Evolutionary conservation across 1,140 invertebrate species (phyloP).

Genomic region (Prorops nasuta): DNA sequence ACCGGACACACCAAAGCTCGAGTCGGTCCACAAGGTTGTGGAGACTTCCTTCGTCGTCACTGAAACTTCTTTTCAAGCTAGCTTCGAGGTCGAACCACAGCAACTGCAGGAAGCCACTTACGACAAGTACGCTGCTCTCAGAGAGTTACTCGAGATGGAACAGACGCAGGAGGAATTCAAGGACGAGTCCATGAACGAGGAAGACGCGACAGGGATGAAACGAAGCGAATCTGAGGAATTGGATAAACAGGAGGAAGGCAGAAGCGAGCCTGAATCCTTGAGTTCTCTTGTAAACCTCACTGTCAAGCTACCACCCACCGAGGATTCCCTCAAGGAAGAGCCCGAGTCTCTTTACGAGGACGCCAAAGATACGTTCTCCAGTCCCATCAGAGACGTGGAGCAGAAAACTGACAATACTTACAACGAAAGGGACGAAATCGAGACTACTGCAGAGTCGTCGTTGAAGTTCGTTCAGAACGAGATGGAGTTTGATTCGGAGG

Average conservation of each 20-base stretch:
- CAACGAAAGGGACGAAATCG: neutral
- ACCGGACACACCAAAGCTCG: neutral
- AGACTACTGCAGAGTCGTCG: neutral
- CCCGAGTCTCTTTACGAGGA: neutral
- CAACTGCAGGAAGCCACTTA: conserved; percentile 46
- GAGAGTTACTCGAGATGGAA: conserved; percentile 76
- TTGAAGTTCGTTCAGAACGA: neutral
- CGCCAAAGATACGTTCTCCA: neutral
- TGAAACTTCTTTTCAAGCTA: conserved; percentile 57
- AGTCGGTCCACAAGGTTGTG: too few relatives aligned
- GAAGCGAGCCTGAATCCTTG: conserved; percentile 20
- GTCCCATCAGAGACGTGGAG: neutral
- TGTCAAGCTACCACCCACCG: conserved; percentile 35
- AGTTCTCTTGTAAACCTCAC: conserved; percentile 38
- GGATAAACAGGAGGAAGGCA: conserved; percentile 1
- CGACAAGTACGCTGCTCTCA: conserved; percentile 82
- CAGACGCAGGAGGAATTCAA: conserved; percentile 50
- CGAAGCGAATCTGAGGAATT: conserved; percentile 23
- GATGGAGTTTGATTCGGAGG: neutral
- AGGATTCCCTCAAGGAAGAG: conserved; percentile 20
- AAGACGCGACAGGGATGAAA: conserved; percentile 33
- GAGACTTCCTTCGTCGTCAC: conserved; percentile 5
- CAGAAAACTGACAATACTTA: neutral
- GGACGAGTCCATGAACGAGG: conserved; percentile 42
- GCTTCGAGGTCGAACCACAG: conserved; percentile 53